These are phyloP conservation scores for Octodon degus DNA, from an alignment of 2,113 vertebrate species.

Conservation along the genomic window DNA sequence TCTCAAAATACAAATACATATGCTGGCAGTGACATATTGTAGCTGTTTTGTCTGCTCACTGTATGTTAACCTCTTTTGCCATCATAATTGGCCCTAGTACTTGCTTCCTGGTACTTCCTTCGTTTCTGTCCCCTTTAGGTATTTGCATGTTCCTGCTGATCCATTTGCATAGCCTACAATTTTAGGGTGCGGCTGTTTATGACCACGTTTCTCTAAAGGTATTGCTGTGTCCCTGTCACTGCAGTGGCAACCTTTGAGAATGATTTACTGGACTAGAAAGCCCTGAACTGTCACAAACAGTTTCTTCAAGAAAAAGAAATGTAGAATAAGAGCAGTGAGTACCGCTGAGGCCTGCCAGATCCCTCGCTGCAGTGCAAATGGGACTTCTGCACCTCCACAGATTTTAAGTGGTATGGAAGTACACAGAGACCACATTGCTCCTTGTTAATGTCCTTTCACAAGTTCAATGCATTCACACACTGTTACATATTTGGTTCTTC, in stretches of 20 bases:
- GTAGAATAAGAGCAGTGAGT: neutral
- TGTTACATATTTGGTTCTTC: neutral
- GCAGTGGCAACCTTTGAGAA: slow-evolving; percentile 16
- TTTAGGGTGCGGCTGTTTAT: neutral
- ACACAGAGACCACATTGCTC: neutral
- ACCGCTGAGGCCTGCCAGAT: neutral
- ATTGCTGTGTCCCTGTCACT: neutral
- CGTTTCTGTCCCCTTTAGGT: neutral
- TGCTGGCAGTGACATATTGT: fast-evolving
- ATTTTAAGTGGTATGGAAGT: neutral
- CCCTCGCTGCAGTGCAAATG: neutral
- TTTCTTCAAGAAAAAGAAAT: slow-evolving; percentile 46
- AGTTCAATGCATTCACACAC: neutral
- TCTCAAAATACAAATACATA: neutral
- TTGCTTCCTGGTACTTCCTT: neutral
- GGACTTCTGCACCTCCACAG: neutral
- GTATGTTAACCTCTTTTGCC: neutral
- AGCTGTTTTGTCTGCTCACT: neutral
- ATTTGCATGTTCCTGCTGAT: neutral
- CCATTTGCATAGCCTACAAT: neutral
- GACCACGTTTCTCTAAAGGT: neutral
- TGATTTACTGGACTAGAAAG: slow-evolving; percentile 50
- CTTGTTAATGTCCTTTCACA: neutral
- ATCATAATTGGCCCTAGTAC: neutral
- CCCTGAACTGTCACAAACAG: slow-evolving; percentile 40